Evolutionary conservation across 2,797 vertebrate genomes (phyloP), one percentile per base, ranked within the genome.

Genomic region (Macropodus opercularis): DNA sequence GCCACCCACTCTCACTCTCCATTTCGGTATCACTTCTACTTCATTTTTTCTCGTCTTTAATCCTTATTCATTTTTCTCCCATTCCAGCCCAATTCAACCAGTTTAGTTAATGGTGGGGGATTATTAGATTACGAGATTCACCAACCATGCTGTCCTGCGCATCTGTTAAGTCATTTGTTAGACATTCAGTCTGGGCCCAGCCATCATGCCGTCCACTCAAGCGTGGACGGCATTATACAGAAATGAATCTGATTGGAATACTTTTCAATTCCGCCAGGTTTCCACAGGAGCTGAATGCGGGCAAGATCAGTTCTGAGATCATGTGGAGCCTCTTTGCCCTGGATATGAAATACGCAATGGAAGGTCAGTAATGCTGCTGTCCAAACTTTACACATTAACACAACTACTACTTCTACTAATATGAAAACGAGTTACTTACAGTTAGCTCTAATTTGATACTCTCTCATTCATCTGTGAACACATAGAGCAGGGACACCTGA

Each of bases 291-390:
- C 87, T 99, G 87, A 97, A 93, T 80, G 96, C 92, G 89, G 98
- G 97, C 21, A 95, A 92, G 85, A 85, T 97, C 84, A 98, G 96
- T 39, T 91, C 96, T 1, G 97, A 99, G 86, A 95, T 97, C 77
- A 96, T 86, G 84, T 99, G 97, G 97, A 94, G 67, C 77, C 94
- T 98, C 47, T 98, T 99, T 75, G 94, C 97, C 61, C 91, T 91
- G 79, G 98, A 99, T 75, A 97, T 99, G 95, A 99, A 98, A 84
- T 98, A 98, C 58, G 96, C 98, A 46, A 92, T 99, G 88, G 98
- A 99, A 94, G 98, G 98, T 99, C 88, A 95, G 90, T 87, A 48
- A 42, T 14, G 61, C 39, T 48, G 11, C 53, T 31, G 22, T 27
- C 66, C 51, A 51, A n/a, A 55, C 47, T n/a, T n/a, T n/a, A n/a